Evolutionary conservation across 53 echinoderm and acorn worm genomes (phyloP).

Genomic region (Pentamera pediparva): DNA sequence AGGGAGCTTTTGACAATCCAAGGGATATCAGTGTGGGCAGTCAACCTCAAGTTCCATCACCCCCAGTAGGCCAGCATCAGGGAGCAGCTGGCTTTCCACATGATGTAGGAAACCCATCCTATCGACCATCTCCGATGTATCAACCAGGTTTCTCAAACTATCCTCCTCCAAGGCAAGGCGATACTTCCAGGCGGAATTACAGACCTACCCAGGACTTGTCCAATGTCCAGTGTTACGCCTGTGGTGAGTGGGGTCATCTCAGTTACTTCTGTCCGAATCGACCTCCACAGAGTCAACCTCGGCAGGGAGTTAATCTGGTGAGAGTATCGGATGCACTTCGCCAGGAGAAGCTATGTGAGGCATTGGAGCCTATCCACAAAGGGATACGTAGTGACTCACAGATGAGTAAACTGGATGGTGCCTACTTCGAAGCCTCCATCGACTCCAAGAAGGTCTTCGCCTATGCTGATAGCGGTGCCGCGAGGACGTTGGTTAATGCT

Average conservation of each 20-base stretch:
- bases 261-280: slow-evolving; percentile 2
- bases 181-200: neutral
- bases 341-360: neutral
- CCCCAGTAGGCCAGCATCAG: too few species aligned
- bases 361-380: neutral
- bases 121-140: neutral
- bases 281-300: neutral
- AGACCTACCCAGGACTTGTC: neutral
- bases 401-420: neutral
- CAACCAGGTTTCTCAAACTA: neutral
- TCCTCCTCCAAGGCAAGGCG: neutral
- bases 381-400: neutral
- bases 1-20: too few species aligned
- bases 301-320: neutral
- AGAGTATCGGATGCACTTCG: neutral
- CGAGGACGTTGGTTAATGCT: neutral
- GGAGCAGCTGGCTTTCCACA: too few species aligned
- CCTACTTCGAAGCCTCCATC: slow-evolving; percentile 1
- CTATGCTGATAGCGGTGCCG: neutral
- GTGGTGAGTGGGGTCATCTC: neutral
- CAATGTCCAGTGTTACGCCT: neutral
- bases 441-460: neutral
- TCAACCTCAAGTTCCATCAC: too few species aligned
- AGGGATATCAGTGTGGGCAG: too few species aligned
- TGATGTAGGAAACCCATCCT: too few species aligned